Base-by-base conservation (phyloP, 2,888 invertebrate species). In the Pammene fasciana region DNA sequence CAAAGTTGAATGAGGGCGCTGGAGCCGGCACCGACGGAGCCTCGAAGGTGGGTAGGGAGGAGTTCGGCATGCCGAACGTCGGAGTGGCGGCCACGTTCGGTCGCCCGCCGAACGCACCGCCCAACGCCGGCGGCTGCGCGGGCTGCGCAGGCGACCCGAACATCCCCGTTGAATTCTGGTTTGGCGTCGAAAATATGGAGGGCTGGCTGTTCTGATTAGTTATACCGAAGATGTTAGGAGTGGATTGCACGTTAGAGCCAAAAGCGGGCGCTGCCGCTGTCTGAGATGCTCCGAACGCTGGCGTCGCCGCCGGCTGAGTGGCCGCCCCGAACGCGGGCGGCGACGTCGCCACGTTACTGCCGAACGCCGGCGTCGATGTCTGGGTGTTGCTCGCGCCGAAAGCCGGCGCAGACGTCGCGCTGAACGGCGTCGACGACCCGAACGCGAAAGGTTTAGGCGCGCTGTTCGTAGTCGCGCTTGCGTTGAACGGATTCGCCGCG, bases 1-100 rank as follows among this genome's bases (percentile, higher is more conserved):
- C 86, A 72, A 90, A 91, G 74, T 80, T 87, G 72, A 89, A 90
- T 0, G 85, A 73, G 4, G 85, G 79, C 4, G 83, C 73, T 1
- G 81, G 76, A 8, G 82, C 75, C 0, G 82, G 76, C 3, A 78
- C 68, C 7, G 82, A 52, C 0, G 83, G 75, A 41, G 82, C 68
- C 36, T 86, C 87, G 72, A 89, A 88, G 5, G 82, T 67, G 26
- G 86, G 76, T 14, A 84, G 74, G 9, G 86, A 18, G 11, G 79
- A 70, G 68, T 73, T 84, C 16, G 80, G 72, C 8, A 80, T 34
- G 8, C 88, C 89, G 68, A 90, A 90, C 0, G 78, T 56, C 0
- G 84, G 78, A 0, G 83, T 43, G 0, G 81, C 72, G 1, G 73
- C 76, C 26, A 77, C 75, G 65, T 70, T 80, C 3, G 83, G 72